phyloP scores from a whole-genome alignment of 2,888 invertebrate species.

The Polydrusus tereticollis region DNA sequence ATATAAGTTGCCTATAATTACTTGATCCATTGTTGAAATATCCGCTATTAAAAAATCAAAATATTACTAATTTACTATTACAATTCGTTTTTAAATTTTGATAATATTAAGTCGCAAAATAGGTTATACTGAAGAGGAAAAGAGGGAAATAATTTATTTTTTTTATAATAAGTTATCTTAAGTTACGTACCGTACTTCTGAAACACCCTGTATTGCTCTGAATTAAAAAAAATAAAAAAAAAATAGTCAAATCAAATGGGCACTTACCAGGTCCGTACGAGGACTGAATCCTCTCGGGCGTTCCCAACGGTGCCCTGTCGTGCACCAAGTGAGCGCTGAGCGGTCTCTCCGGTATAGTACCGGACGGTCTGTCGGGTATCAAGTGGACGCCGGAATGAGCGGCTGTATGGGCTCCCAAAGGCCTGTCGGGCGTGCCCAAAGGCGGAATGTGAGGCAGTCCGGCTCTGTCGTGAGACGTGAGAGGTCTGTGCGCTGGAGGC shows the following conservation, averaged over 20 bases:
- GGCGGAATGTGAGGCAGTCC: slow-evolving; percentile 62
- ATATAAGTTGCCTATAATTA: no score
- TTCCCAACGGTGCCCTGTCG: slow-evolving; percentile 26
- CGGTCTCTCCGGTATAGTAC: slow-evolving; percentile 57
- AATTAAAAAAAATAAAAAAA: no score
- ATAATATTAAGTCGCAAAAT: no score
- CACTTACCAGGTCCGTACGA: slow-evolving; percentile 39
- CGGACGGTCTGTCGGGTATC: slow-evolving; percentile 54
- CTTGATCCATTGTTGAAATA: no score
- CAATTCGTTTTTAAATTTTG: no score
- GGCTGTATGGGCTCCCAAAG: slow-evolving; percentile 54
- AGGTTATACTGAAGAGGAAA: no score
- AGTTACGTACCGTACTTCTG: no score
- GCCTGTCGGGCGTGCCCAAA: slow-evolving; percentile 59
- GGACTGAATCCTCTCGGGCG: slow-evolving; percentile 23
- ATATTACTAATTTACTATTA: no score
- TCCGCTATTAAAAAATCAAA: no score
- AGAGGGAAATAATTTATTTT: no score
- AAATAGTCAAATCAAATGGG: neutral
- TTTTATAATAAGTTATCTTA: no score
- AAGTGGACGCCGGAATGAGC: slow-evolving; percentile 42
- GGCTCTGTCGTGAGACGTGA: slow-evolving; percentile 66
- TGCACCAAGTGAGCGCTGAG: slow-evolving; percentile 55
- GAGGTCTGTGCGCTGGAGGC: slow-evolving; percentile 72
- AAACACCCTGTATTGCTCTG: neutral